Evolutionary conservation across 2,113 vertebrate genomes (phyloP), one percentile per base, ranked within the genome.

Genomic region (Cyanistes caeruleus): DNA sequence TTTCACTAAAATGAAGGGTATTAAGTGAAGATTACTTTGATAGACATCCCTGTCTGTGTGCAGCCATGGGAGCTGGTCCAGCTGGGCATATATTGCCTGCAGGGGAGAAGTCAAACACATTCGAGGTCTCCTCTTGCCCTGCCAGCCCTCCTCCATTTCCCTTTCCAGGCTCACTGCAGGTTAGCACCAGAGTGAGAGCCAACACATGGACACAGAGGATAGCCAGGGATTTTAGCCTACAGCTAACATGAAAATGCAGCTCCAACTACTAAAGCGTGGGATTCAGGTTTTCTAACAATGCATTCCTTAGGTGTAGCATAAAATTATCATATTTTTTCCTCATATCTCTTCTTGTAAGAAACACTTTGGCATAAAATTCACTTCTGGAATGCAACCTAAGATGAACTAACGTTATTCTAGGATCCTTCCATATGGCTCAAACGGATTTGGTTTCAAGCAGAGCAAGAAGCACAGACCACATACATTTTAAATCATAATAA

Each of bases 91-190:
- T 9, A 8, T 15, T 37, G 46, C 17, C 64, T 39, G 14, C 43
- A 56, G 24, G 27, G 43, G 14, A 70, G 18, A 62, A 79, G 33
- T 8, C 49, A 73, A 37, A n/a, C 13, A 17, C 10, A 3, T 51
- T 43, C 44, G 3, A 3, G 5, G 35, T 35, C 12, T 27, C 24
- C 9, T 30, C 59, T 56, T 2, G 1, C 8, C 7, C 5, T 39
- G 35, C 55, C 31, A 49, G 18, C 22, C 31, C 5, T 64, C 11
- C 69, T 43, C 8, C 1, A 0, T 27, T 74, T 74, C 51, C 46
- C 17, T 52, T 56, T 51, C 31, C 7, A n/a, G 39, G 28, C 19
- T 60, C 0, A 0, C 21, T 22, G 49, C 10, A 8, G 14, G 16
- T 35, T 28, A 55, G 23, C 3, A 2, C 20, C 23, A 18, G 16